A percentile compares a stretch with the other conserved stretches of the same genome.
Evolutionary conservation across 2,113 vertebrate genomes (phyloP).

Genomic region (Choloepus hoffmanni): DNA sequence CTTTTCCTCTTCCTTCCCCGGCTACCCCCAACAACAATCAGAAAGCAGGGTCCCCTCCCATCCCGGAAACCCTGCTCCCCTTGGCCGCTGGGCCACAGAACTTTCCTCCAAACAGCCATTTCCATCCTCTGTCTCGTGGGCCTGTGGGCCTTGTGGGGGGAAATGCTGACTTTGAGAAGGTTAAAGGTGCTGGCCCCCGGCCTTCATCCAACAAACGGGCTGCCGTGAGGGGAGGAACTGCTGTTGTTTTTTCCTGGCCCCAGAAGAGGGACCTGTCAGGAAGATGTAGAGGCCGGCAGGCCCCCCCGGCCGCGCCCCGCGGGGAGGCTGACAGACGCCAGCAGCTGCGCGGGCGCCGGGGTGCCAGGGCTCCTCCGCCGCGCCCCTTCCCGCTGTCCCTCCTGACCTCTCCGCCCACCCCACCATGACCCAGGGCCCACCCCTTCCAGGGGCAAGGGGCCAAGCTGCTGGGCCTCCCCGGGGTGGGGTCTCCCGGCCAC

Average conservation of each 20-base stretch:
- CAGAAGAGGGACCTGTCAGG: conserved; percentile 87
- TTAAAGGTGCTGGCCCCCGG: conserved; percentile 83
- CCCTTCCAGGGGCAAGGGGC: conserved; percentile 74
- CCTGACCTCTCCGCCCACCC: conserved; percentile 69
- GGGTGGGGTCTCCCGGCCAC: conserved; percentile 45
- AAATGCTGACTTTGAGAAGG: conserved; percentile 80
- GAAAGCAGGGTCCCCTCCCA: conserved; percentile 34
- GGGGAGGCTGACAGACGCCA: conserved; percentile 87
- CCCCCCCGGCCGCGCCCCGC: conserved; percentile 69
- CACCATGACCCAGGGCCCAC: conserved; percentile 56
- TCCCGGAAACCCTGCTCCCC: not conserved
- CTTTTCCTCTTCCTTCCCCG: conserved; percentile 47
- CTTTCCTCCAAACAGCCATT: not conserved
- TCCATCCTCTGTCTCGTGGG: not conserved
- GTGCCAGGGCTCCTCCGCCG: not conserved
- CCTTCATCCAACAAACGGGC: conserved; percentile 84
- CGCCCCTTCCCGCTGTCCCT: not conserved
- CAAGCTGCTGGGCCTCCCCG: conserved; percentile 32
- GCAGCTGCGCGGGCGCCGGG: conserved; percentile 87
- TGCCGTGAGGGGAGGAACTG: not conserved
- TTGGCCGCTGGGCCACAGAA: not conserved
- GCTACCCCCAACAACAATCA: not conserved
- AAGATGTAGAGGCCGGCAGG: conserved; percentile 88
- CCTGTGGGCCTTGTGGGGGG: not conserved
- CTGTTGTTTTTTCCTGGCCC: conserved; percentile 83